Conservation (phyloP, 2,113 vertebrate species). For the Murina feae region DNA sequence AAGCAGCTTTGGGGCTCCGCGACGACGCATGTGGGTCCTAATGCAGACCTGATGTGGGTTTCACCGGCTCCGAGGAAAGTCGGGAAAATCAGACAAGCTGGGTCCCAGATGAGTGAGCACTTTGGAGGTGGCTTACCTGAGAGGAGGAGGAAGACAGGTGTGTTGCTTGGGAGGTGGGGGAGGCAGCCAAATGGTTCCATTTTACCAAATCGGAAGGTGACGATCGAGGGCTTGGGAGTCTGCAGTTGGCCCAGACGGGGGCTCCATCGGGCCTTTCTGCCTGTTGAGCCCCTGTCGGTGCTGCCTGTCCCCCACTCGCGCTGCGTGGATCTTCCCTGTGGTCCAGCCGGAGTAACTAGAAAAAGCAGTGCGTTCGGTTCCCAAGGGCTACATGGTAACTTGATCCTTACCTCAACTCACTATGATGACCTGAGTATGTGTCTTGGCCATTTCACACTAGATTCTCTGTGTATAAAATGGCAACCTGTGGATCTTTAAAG, state of each 20-base stretch:
- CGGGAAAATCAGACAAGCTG: neutral
- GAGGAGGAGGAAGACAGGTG: neutral
- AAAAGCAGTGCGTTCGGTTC: neutral
- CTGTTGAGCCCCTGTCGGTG: too few species aligned
- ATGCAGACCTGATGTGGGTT: neutral
- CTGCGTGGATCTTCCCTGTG: neutral
- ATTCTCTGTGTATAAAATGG: constrained; percentile 16
- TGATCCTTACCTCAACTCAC: neutral
- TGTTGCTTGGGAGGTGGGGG: neutral
- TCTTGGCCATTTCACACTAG: neutral
- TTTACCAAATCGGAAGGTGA: neutral
- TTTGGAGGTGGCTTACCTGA: neutral
- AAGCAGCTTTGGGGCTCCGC: constrained; percentile 41
- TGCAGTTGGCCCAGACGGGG: neutral
- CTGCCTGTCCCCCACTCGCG: neutral
- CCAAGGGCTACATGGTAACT: neutral
- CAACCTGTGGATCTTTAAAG: neutral
- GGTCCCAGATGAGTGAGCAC: neutral
- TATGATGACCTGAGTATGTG: neutral
- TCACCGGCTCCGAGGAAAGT: neutral
- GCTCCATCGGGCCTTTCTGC: neutral
- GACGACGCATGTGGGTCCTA: neutral
- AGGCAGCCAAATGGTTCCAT: neutral
- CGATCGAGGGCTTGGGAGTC: neutral
- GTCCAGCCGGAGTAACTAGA: neutral